Evolutionary conservation across 2,797 vertebrate species (phyloP).

Genomic region (Bucorvus abyssinicus): DNA sequence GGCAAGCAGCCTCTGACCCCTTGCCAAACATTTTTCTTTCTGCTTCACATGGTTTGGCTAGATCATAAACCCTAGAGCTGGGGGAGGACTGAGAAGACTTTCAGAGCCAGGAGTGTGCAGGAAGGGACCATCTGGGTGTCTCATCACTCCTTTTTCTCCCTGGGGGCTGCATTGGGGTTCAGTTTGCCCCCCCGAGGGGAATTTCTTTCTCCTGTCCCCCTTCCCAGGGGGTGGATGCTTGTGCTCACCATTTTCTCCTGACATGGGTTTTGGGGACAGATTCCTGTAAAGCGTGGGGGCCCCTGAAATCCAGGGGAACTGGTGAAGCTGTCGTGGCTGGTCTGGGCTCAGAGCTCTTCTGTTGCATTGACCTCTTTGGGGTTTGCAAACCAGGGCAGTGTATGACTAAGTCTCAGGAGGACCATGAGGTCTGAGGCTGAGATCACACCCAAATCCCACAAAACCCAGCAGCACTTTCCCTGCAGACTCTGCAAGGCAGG

Average conservation of each 20-base stretch:
- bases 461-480: background rate
- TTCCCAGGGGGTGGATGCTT: background rate
- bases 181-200: background rate
- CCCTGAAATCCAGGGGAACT: background rate
- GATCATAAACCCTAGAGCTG: background rate
- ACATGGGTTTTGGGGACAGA: background rate
- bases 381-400: background rate
- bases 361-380: background rate
- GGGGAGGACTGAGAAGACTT: background rate
- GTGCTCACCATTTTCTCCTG: background rate
- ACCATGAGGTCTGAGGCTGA: background rate
- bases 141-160: background rate
- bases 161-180: background rate
- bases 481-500: background rate
- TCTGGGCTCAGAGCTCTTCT: background rate
- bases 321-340: background rate
- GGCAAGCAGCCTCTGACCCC: background rate
- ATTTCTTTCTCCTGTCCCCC: background rate
- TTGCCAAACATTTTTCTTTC: conserved; percentile 2
- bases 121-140: background rate
- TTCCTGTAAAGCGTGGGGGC: background rate
- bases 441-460: background rate
- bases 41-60: background rate
- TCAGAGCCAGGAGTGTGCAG: accelerated
- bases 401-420: background rate